Base-by-base conservation (phyloP, 2,113 vertebrate species). In the Eretmodus cyanostictus region DNA sequence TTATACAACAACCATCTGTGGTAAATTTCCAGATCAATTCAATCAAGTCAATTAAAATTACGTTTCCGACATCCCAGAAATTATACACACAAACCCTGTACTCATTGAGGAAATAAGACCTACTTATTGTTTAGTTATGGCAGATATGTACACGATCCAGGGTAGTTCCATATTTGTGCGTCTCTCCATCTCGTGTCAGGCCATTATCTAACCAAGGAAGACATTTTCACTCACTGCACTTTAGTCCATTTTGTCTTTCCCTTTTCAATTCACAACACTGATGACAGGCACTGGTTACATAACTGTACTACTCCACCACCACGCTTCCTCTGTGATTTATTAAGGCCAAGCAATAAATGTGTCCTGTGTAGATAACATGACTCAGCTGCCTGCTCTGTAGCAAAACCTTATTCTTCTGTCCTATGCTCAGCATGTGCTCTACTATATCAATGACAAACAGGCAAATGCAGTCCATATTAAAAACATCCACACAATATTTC, bases 281-380 rank as follows among this genome's bases (percentile, higher is more conserved):
- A 91, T 86, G 76, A 91, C 87, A 54, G 89, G 88, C 88, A 59
- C 79, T 34, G 78, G 88, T 96, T 96, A 96, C 95, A 95, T 96
- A 96, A 96, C 93, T 81, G 92, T 91, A 89, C 93, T 92, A 94
- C 93, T 95, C 93, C 88, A 88, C 87, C 91, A 87, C 88, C 91
- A 87, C 87, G 83, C 68, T 82, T 86, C 87, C 90, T 89, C 85
- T 90, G 86, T 87, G 89, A 94, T 94, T 95, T 89, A 93, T 91
- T 91, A 93, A 92, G 85, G 89, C 91, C 90, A 68, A 80, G 38
- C 89, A 91, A 94, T 95, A 93, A 94, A 92, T 91, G 89, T 90
- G 94, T 87, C 68, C 89, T 83, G 89, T 81, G 88, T 78, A 91
- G 90, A 91, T 91, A 93, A 93, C 91, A 89, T 95, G 89, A 93